phyloP scores from a whole-genome alignment of 2,797 vertebrate species.

The Brachyalestes nurse region DNA sequence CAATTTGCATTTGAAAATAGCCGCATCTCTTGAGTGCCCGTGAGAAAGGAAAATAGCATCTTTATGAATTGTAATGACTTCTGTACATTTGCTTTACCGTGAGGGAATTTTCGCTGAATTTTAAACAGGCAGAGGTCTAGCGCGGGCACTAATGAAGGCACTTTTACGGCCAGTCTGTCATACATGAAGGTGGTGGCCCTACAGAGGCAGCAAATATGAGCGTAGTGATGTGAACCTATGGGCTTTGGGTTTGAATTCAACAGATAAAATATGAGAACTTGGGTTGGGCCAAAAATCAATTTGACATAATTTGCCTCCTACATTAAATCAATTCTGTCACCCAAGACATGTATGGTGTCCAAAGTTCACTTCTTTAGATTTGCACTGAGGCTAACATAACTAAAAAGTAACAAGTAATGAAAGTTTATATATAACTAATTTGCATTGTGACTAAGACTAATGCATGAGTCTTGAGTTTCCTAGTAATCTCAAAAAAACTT shows the following conservation, averaged over 20 bases:
- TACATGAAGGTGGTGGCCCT: background rate
- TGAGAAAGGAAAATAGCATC: background rate
- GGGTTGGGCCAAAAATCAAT: background rate
- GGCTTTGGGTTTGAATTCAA: background rate
- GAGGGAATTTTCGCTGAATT: background rate
- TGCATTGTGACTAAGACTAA: too few species aligned
- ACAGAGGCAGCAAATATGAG: constrained; percentile 3
- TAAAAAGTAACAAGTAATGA: too few species aligned
- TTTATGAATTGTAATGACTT: constrained; percentile 5
- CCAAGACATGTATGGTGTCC: background rate
- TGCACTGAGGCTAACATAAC: background rate
- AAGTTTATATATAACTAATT: too few species aligned
- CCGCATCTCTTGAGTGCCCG: background rate
- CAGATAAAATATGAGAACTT: background rate
- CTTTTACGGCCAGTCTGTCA: constrained; percentile 1
- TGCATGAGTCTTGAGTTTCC: too few species aligned
- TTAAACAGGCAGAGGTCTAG: constrained; percentile 2
- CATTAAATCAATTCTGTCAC: background rate
- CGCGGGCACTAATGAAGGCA: background rate
- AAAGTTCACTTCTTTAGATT: background rate
- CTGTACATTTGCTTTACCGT: background rate
- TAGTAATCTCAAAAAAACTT: too few species aligned
- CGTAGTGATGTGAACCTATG: constrained; percentile 22
- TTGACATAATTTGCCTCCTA: background rate
- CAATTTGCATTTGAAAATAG: constrained; percentile 15